phyloP scores from a whole-genome alignment of 2,113 vertebrate genomes.

The Pseudonaja textilis region DNA sequence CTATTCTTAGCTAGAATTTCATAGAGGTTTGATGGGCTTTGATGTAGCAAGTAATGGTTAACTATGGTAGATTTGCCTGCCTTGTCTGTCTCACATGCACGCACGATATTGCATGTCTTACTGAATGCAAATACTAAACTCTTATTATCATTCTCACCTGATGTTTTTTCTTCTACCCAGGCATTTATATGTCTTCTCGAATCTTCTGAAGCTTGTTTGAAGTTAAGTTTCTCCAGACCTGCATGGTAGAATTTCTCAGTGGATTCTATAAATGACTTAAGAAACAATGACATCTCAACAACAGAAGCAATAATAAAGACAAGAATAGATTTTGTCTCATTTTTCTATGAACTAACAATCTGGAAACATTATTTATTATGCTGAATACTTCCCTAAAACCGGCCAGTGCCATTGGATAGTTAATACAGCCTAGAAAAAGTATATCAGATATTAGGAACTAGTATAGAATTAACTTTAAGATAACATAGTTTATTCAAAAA shows the following conservation, averaged over 20 bases:
- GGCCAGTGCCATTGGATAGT: not conserved
- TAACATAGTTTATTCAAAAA: not conserved
- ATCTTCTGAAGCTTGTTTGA: too few relatives aligned
- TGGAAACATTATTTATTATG: not conserved
- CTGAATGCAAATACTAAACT: too few relatives aligned
- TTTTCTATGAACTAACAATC: not conserved
- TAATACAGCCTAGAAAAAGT: not conserved
- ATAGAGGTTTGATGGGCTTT: too few relatives aligned
- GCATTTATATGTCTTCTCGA: too few relatives aligned
- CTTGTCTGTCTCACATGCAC: too few relatives aligned
- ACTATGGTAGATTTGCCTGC: too few relatives aligned
- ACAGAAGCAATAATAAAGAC: rapidly evolving
- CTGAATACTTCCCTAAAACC: not conserved
- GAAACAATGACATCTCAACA: not conserved
- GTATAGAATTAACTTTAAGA: not conserved
- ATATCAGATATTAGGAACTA: not conserved
- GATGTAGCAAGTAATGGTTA: too few relatives aligned
- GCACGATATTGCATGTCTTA: too few relatives aligned
- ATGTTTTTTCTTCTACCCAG: too few relatives aligned
- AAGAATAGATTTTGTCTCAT: not conserved
- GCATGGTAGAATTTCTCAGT: slow-evolving; percentile 76
- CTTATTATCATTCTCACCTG: too few relatives aligned
- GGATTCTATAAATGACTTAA: slow-evolving; percentile 76
- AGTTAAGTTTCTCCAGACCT: too few relatives aligned
- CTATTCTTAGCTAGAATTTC: too few relatives aligned